Conservation (phyloP, 2,113 vertebrate genomes). For the Myotis yumanensis region DNA sequence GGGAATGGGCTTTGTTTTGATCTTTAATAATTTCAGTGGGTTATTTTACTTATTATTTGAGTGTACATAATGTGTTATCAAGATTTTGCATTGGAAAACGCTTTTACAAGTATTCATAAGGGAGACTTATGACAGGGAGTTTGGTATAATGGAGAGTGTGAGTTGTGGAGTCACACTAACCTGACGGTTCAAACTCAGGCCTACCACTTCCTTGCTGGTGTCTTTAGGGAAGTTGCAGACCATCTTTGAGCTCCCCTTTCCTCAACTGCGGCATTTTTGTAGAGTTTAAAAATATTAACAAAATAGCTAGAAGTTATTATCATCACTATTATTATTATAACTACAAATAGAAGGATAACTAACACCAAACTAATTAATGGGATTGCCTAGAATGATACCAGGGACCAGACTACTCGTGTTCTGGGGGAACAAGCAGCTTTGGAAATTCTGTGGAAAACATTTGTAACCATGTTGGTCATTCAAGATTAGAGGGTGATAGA, state of each 20-base stretch:
- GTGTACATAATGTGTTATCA: not conserved
- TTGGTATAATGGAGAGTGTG: not conserved
- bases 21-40: constrained; percentile 10
- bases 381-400: not conserved
- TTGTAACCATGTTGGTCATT: not conserved
- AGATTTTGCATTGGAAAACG: not conserved
- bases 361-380: not conserved
- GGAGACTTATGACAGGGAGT: not conserved
- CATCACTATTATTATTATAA: not conserved
- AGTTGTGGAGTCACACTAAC: not conserved
- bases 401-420: not conserved
- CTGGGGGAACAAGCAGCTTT: not conserved
- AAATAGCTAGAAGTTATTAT: not conserved
- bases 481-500: not conserved
- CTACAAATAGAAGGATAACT: not conserved
- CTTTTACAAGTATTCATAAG: not conserved
- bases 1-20: not conserved
- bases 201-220: not conserved
- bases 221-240: not conserved
- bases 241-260: not conserved
- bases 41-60: not conserved
- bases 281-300: not conserved
- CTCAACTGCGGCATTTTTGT: not conserved
- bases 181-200: not conserved
- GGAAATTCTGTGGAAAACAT: not conserved